Conservation (phyloP, 1,140 invertebrate genomes). For the Heliconius congener region DNA sequence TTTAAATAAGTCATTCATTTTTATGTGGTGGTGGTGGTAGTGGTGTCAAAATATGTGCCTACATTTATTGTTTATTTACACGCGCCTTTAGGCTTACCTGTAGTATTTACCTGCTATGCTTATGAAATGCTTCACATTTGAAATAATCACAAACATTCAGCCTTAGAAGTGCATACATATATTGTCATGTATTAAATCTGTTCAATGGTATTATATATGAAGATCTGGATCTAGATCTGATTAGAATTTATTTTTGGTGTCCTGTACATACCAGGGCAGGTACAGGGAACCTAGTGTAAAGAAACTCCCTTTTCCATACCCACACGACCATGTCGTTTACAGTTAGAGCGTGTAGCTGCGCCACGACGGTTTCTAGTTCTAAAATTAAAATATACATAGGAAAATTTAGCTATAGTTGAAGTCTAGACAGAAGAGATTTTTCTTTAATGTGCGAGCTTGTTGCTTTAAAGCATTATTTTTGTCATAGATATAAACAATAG, state of each 20-base stretch:
- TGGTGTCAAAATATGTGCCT: conserved; percentile 28
- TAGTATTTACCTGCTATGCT: not conserved
- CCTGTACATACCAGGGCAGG: not conserved
- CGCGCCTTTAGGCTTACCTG: conserved; percentile 7
- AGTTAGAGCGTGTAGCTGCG: no score
- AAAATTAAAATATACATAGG: no score
- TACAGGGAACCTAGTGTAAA: not conserved
- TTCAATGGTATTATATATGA: not conserved
- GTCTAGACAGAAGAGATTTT: no score
- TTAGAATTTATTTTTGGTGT: not conserved
- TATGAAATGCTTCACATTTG: not conserved
- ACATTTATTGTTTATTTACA: conserved; percentile 32
- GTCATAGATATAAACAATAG: no score
- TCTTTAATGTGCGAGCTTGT: not conserved
- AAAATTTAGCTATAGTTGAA: no score
- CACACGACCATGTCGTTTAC: no score
- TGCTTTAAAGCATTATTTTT: not conserved
- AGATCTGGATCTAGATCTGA: not conserved
- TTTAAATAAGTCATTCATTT: not conserved
- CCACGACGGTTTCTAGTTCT: no score
- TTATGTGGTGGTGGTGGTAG: conserved; percentile 11
- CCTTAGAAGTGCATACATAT: not conserved
- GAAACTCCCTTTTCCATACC: no score
- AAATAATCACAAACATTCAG: not conserved
- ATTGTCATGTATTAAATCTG: not conserved